A percentile compares a stretch with the other conserved stretches of the same genome.
phyloP scores from a whole-genome alignment of 2,888 invertebrate species.

The Hemistola chrysoprasaria region DNA sequence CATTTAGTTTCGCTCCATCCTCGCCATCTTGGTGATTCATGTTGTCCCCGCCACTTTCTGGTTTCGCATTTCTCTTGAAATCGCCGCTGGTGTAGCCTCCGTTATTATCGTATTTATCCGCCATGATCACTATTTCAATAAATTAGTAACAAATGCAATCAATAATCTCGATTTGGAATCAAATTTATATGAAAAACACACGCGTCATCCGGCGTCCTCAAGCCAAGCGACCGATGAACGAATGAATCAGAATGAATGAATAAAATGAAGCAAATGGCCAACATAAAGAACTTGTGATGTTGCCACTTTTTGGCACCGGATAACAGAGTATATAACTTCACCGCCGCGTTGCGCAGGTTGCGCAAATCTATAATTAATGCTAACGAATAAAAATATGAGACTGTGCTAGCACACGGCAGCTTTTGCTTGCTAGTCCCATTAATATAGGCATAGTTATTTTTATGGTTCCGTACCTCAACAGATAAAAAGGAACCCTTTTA shows the following conservation, averaged over 20 bases:
- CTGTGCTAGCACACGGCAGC: too few relatives aligned
- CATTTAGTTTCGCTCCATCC: slow-evolving; percentile 81
- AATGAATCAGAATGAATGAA: slow-evolving; percentile 8
- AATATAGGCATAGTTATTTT: too few relatives aligned
- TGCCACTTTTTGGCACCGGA: too few relatives aligned
- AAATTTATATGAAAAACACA: slow-evolving; percentile 7
- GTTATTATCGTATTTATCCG: slow-evolving; percentile 69
- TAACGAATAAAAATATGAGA: too few relatives aligned
- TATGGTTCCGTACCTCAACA: too few relatives aligned
- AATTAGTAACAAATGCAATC: slow-evolving; percentile 6
- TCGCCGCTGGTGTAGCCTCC: slow-evolving; percentile 69
- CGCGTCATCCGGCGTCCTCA: slow-evolving; percentile 20
- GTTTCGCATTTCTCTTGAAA: slow-evolving; percentile 69
- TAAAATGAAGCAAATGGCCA: not conserved
- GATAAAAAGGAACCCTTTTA: too few relatives aligned
- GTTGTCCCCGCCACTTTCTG: slow-evolving; percentile 34
- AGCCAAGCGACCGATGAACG: slow-evolving; percentile 1
- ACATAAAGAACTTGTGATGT: too few relatives aligned
- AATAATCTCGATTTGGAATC: not conserved
- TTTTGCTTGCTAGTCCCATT: too few relatives aligned
- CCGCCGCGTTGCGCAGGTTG: too few relatives aligned
- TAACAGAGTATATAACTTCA: too few relatives aligned
- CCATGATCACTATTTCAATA: slow-evolving; percentile 39
- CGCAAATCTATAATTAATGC: too few relatives aligned
- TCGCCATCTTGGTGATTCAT: slow-evolving; percentile 73